Evolutionary conservation across 2,797 vertebrate genomes (phyloP), one percentile per base, ranked within the genome.

Genomic region (Enteromius fasciolatus): DNA sequence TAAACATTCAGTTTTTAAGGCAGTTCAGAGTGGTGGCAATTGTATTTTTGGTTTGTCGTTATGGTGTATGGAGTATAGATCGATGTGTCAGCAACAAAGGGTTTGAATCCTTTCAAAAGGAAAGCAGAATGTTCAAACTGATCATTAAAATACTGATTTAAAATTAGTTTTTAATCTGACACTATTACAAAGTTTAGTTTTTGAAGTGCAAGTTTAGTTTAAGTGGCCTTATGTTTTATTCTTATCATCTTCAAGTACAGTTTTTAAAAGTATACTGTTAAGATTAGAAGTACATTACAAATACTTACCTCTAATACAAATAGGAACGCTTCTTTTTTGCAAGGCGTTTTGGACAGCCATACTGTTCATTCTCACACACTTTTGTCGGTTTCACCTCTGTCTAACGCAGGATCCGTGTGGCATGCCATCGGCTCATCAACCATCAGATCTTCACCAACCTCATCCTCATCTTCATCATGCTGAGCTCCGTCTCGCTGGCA

Each of bases 381-480:
- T 5, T 6, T 77, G 15, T 76, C 33, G 76, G 76, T 63, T 15
- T 80, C 9, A 44, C 23, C 66, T 44, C 50, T 80, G 15, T 69
- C 20, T 80, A 7, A 39, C 2, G 2, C 85, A 99, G 98, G 86
- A 95, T 99, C 90, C 97, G 98, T 20, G 96, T 99, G 61, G 94
- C 94, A 78, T 99, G 98, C 89, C 96, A 99, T 89, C 96, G 95
- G 83, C 95, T 99, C 85, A 99, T 98, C 92, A 98, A 99, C 94
- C 98, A 99, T 85, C 97, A 98, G 89, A 94, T 99, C 91, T 99
- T 99, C 91, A 99, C 98, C 90, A 99, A 98, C 92, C 97, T 99
- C 89, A 99, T 99, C 93, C 95, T 99, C 0, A 95, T 98, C 90
- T 99, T 99, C 94, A 99, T 99, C 93, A 98, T 99, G 98, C 95